Base-by-base conservation (phyloP, 2,113 vertebrate genomes). In the Corythoichthys haematopterus region DNA sequence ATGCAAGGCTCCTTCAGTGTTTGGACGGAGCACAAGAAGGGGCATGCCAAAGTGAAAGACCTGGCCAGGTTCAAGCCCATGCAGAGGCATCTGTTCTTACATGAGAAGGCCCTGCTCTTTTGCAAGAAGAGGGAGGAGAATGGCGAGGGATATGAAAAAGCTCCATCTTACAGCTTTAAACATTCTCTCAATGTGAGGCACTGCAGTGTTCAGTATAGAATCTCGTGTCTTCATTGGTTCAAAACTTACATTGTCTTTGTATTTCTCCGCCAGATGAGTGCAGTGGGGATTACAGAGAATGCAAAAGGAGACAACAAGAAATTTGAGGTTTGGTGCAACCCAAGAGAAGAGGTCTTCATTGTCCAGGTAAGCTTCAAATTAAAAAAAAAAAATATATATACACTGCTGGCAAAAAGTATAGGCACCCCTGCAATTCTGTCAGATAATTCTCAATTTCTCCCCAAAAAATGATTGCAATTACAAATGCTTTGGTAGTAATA, bases 1-100 rank as follows among this genome's bases (percentile, higher is more conserved):
- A 99, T 99, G 97, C 97, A 99, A 80, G 97, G 97, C 48, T 97
- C 97, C 13, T 98, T 99, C 88, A 98, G 83, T 2, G 94, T 99
- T 48, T 99, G 97, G 97, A 97, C 93, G 0, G 97, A 99, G 82
- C 96, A 98, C 74, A 98, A 98, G 83, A 96, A 94, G 78, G 97
- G 97, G 28, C 97, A 98, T 55, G 90, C 92, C 0, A 98, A 98
- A 76, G 97, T 99, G 59, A 99, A 99, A 80, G 97, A 99, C 86
- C 81, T 99, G 80, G 97, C 97, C 2, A 88, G 97, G 48, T 99
- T 99, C 81, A 99, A 99, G 80, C 97, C 97, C 62, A 99, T 98
- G 97, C 97, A 98, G 84, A 84, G 97, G 16, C 97, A 99, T 81
- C 91, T 99, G 61, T 98, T 99, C 82, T 93, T 99, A 70, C 96